Evolutionary conservation across 2,888 invertebrate species (phyloP).

Genomic region (Criorhina ranunculi): DNA sequence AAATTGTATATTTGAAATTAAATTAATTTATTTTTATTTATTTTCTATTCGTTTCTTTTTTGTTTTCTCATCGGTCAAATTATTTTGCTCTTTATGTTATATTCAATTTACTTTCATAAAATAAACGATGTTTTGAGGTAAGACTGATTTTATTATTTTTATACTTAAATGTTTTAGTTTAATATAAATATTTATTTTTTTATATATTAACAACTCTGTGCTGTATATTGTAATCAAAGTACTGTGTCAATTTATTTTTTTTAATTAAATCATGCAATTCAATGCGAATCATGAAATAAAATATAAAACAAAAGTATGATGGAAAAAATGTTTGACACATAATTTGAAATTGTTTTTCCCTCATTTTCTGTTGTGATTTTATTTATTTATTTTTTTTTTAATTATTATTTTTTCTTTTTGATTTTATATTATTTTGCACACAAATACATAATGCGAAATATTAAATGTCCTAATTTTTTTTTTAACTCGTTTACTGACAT

Average conservation of each 20-base stretch:
- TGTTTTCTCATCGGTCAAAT: constrained; percentile 68
- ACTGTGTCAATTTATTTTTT: constrained; percentile 66
- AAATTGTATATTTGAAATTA: constrained; percentile 73
- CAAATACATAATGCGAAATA: constrained; percentile 63
- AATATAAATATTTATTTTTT: constrained; percentile 65
- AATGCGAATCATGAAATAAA: constrained; percentile 72
- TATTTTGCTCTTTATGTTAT: constrained; percentile 68
- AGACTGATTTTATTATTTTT: constrained; percentile 77
- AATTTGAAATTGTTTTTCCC: constrained; percentile 68
- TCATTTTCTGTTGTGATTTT: constrained; percentile 69
- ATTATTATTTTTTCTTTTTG: constrained; percentile 30
- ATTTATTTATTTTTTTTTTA: constrained; percentile 39
- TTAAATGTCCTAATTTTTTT: constrained; percentile 63
- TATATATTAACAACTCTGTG: constrained; percentile 68
- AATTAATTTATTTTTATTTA: constrained; percentile 68
- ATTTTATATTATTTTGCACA: constrained; percentile 62
- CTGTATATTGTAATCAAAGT: constrained; percentile 73
- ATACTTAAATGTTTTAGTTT: constrained; percentile 75
- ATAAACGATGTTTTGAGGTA: constrained; percentile 78
- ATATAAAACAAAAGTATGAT: constrained; percentile 49
- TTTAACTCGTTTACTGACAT: constrained; percentile 69
- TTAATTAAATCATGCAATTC: constrained; percentile 45
- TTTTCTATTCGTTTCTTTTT: constrained; percentile 48
- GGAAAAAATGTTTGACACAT: constrained; percentile 63
- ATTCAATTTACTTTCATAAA: constrained; percentile 66